Conservation (phyloP, 2,888 invertebrate species). For the Empis stercorea region DNA sequence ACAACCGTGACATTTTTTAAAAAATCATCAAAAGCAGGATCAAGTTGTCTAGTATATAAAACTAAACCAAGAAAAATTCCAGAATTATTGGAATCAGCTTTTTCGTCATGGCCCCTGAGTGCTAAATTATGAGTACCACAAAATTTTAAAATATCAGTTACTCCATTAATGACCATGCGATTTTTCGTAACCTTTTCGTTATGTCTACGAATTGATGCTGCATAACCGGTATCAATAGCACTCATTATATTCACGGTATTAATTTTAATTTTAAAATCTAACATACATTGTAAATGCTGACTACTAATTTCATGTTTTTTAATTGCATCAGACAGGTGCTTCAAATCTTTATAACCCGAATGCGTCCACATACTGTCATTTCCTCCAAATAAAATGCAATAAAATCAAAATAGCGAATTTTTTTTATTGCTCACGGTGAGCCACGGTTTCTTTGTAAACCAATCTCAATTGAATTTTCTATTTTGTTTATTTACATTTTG, state of each 20-base stretch:
- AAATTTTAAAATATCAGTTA: slow-evolving; percentile 3
- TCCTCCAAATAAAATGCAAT: background rate
- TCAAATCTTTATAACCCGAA: background rate
- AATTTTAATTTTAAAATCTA: too few species aligned
- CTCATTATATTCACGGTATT: too few species aligned
- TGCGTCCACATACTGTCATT: background rate
- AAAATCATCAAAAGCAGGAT: background rate
- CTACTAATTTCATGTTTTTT: background rate
- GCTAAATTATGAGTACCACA: slow-evolving; percentile 2
- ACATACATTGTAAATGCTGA: too few species aligned
- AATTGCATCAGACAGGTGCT: background rate
- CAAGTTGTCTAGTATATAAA: background rate
- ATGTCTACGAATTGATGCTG: too few species aligned
- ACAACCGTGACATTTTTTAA: background rate
- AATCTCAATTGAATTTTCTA: background rate
- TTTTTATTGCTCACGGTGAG: background rate
- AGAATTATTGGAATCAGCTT: background rate
- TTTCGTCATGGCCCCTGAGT: background rate
- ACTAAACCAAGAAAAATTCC: background rate
- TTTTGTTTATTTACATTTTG: too few species aligned
- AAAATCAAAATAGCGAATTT: background rate
- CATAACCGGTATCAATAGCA: too few species aligned
- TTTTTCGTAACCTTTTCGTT: background rate
- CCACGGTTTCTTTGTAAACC: background rate
- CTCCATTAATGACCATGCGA: background rate